Evolutionary conservation across 2,113 vertebrate genomes (phyloP), one percentile per base, ranked within the genome.

Genomic region (Cephalopholis sonnerati): DNA sequence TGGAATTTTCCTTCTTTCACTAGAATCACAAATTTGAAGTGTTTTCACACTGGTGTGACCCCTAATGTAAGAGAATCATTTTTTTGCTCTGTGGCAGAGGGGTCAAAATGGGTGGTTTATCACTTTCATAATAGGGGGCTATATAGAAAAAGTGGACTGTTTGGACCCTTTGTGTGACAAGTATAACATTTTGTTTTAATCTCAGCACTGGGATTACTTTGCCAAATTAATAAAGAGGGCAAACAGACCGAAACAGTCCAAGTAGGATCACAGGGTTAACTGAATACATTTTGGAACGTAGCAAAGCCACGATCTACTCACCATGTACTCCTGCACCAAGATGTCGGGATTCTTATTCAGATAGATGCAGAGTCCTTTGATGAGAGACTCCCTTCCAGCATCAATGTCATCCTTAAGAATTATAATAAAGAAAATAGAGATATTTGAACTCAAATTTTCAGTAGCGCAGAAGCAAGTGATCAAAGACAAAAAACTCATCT

Each of bases 361-460:
- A 9, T 69, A 69, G 54, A 78, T 48, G 65, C 54, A 68, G 53
- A 61, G 53, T 51, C 76, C 64, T 78, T 78, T 61, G 2, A 78
- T 68, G 76, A 78, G 18, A 10, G n/a, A 59, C 63, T 57, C 39
- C 64, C 75, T 68, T 46, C 9, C 0, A 2, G 64, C 39, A 59
- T 61, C 44, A 20, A n/a, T 59, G 25, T 78, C 64, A 50, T 68
- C 55, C 64, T 59, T 22, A 36, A 51, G 54, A 20, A 67, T 36
- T 76, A 16, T 29, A 68, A 62, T 41, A 61, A 46, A 66, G n/a
- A 70, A 53, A 70, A 61, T 9, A 70, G 9, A 51, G 25, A 48
- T 32, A 48, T 39, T 69, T 57, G 12, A 68, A 69, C n/a, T 46
- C 24, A 32, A 29, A 48, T 29, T 73, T 46, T 59, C 39, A 59